Evolutionary conservation across 2,113 vertebrate species (phyloP).

Genomic region (Nicator chloris): DNA sequence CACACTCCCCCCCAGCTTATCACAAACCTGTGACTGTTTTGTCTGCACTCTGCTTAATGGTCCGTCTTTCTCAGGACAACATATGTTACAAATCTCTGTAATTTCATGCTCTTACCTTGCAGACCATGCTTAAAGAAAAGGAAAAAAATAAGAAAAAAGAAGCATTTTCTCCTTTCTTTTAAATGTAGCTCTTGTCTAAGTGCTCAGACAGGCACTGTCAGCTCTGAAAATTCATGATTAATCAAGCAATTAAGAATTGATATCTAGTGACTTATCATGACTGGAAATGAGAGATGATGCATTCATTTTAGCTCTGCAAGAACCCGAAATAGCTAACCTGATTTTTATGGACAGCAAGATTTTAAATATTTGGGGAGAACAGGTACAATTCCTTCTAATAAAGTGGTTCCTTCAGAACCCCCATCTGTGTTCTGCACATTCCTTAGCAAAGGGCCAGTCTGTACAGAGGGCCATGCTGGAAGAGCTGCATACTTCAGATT

Average conservation of each 20-base stretch:
- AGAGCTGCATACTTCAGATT: neutral
- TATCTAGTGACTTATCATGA: slow-evolving; percentile 1
- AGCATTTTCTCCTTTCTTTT: neutral
- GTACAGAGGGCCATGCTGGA: neutral
- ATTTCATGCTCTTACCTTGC: neutral
- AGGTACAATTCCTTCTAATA: neutral
- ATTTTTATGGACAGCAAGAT: slow-evolving; percentile 33
- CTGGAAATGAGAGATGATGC: slow-evolving; percentile 9
- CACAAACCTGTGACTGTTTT: neutral
- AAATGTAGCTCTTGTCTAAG: neutral
- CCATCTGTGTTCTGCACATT: neutral
- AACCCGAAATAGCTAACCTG: slow-evolving; percentile 41
- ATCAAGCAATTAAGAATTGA: slow-evolving; percentile 55
- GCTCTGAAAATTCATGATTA: slow-evolving; percentile 37
- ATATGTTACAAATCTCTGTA: neutral
- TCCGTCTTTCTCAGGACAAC: neutral
- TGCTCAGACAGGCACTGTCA: neutral
- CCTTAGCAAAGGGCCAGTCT: neutral
- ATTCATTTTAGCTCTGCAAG: slow-evolving; percentile 6
- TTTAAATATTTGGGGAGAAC: neutral
- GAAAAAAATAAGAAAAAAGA: neutral
- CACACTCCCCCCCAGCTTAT: neutral
- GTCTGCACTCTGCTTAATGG: neutral
- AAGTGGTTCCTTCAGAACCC: neutral
- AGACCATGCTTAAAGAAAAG: neutral